These are phyloP conservation scores for Agrochola lychnidis DNA, from an alignment of 2,888 invertebrate genomes.

Conservation along the genomic window DNA sequence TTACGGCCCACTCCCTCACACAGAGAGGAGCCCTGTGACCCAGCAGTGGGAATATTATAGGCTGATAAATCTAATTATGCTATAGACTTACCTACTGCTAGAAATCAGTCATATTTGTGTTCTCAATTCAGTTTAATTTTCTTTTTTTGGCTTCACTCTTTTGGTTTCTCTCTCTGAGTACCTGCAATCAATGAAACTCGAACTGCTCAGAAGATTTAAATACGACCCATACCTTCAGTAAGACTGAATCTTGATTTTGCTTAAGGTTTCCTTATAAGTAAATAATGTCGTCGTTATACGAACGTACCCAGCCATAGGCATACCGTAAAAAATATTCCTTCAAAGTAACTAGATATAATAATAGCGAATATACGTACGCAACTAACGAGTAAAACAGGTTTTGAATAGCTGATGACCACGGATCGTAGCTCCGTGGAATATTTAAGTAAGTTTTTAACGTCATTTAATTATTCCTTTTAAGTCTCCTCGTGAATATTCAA, in stretches of 20 bases:
- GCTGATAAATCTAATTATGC: too few species aligned
- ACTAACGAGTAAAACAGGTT: constrained; percentile 84
- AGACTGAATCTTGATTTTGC: not conserved
- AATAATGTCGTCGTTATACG: not conserved
- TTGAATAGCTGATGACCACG: constrained; percentile 84
- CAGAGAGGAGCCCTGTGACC: too few species aligned
- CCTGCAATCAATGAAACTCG: not conserved
- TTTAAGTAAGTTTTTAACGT: constrained; percentile 86
- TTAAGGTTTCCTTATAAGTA: not conserved
- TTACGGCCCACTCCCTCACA: too few species aligned
- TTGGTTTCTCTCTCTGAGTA: not conserved
- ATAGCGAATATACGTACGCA: constrained; percentile 56
- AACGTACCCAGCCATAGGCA: not conserved
- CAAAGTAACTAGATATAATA: constrained; percentile 44
- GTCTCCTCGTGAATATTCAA: constrained; percentile 85
- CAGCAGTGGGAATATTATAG: too few species aligned
- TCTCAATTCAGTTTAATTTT: not conserved
- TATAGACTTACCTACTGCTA: not conserved
- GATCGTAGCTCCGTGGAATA: constrained; percentile 80
- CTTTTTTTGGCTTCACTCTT: too few species aligned
- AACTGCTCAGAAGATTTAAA: not conserved
- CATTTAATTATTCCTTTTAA: constrained; percentile 86
- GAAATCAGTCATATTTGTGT: not conserved
- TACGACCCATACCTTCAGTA: not conserved
- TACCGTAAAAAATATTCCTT: not conserved